Evolutionary conservation across 1,140 invertebrate species (phyloP).

Genomic region (Coptotermes formosanus): DNA sequence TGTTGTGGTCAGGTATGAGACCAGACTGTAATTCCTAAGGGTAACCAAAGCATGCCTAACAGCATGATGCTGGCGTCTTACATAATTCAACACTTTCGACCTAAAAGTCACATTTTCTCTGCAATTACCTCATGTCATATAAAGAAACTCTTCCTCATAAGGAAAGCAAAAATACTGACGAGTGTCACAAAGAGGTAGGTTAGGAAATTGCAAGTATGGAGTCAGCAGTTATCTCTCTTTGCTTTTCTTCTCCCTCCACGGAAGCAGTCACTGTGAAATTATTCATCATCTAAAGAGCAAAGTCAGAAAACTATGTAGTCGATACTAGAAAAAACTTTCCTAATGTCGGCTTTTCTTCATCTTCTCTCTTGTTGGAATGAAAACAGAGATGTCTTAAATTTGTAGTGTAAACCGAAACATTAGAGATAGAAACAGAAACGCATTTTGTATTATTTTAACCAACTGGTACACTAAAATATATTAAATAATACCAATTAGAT

Average conservation of each 20-base stretch:
- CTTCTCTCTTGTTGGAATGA: background rate
- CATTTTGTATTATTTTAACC: no score
- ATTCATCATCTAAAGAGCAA: background rate
- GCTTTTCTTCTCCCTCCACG: background rate
- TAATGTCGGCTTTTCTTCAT: background rate
- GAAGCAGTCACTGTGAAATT: background rate
- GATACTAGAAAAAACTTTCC: background rate
- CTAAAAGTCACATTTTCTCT: background rate
- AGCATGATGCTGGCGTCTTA: background rate
- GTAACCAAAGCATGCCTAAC: background rate
- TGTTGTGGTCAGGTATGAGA: no score
- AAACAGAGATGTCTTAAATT: background rate
- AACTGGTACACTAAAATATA: no score
- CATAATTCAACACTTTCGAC: background rate
- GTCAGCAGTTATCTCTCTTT: background rate
- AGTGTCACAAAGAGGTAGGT: background rate
- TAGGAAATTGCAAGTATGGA: background rate
- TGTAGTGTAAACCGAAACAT: background rate
- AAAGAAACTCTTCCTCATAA: background rate
- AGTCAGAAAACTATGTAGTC: background rate
- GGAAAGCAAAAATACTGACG: background rate
- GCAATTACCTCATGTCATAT: background rate
- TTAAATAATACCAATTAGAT: no score
- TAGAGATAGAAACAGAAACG: no score
- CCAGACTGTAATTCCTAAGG: background rate